Evolutionary conservation across 2,113 vertebrate species (phyloP), one percentile per base, ranked within the genome.

Genomic region (Erythrocercus mccallii): DNA sequence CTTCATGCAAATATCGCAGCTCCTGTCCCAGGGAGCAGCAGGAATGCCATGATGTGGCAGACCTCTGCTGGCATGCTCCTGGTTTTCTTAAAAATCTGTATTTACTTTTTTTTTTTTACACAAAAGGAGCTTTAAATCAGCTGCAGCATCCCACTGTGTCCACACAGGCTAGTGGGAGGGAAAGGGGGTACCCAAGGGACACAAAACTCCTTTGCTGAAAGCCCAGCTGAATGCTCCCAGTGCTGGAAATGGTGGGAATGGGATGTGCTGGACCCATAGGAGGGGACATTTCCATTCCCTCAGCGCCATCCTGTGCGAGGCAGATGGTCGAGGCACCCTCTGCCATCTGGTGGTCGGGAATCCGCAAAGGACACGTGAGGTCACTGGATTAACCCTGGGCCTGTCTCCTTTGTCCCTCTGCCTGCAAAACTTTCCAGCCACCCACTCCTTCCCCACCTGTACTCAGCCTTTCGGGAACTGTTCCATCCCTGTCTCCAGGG

Each of bases 291-390:
- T 47, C 81, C 72, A 60, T 42, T 22, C 30, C 76, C 42, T 8
- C 66, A 28, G 58, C 3, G 0, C 12, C 14, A 17, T 16, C 57
- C 86, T 0, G 1, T 1, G 0, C 4, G 2, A 1, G 2, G 90
- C 96, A 96, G 93, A 93, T 81, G 84, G 94, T 25, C 5, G 18
- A 5, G 81, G 47, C 51, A 66, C 21, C 76, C 42, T 48, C 72
- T 56, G 81, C 88, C 94, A 95, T 92, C 96, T 95, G 96, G 20
- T 18, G 37, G 17, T 7, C 0, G 0, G 74, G 88, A 81, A 93
- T 76, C 78, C 8, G 0, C 42, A 51, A 47, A 74, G 92, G 40
- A 74, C 76, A n/a, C 0, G 0, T 0, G 3, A 92, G 81, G 81
- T 89, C 65, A 2, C 65, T 0, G 6, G 84, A 84, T 95, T 95